These are phyloP conservation scores for Bombus consobrinus DNA, from an alignment of 1,140 invertebrate species.

Conservation along the genomic window DNA sequence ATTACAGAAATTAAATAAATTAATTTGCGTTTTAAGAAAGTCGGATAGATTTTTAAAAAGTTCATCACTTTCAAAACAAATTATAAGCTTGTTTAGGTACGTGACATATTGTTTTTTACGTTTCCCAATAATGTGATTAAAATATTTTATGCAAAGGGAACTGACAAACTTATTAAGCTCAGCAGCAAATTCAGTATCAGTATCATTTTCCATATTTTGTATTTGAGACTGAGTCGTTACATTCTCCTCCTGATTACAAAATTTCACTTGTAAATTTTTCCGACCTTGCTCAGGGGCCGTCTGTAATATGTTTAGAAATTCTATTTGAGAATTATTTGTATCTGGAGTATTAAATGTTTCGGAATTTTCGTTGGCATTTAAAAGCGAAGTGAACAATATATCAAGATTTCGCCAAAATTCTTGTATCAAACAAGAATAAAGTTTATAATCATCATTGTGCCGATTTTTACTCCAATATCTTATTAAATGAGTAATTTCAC, in stretches of 20 bases:
- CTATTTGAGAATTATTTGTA: constrained; percentile 66
- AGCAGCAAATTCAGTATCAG: constrained; percentile 62
- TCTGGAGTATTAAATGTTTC: not conserved
- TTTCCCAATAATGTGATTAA: constrained; percentile 79
- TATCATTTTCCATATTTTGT: constrained; percentile 41
- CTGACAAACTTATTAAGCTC: constrained; percentile 83
- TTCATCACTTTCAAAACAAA: constrained; percentile 78
- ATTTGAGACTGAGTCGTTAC: constrained; percentile 7
- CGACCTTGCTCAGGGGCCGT: constrained; percentile 49
- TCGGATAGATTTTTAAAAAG: constrained; percentile 79
- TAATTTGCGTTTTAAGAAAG: constrained; percentile 66
- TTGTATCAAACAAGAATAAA: constrained; percentile 80
- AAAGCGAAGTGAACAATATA: constrained; percentile 76
- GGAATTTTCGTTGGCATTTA: constrained; percentile 47
- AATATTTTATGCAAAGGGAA: constrained; percentile 82
- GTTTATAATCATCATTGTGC: constrained; percentile 66
- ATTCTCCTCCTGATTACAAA: constrained; percentile 66
- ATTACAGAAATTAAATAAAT: constrained; percentile 81
- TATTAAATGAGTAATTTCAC: constrained; percentile 81
- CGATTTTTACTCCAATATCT: constrained; percentile 85
- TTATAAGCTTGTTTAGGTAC: constrained; percentile 78
- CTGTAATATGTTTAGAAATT: constrained; percentile 76
- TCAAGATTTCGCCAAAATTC: constrained; percentile 84
- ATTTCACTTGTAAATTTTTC: constrained; percentile 77
- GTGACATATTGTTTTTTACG: constrained; percentile 74